These are phyloP conservation scores for Emydocephalus ijimae DNA, from an alignment of 2,113 vertebrate genomes.

Conservation along the genomic window DNA sequence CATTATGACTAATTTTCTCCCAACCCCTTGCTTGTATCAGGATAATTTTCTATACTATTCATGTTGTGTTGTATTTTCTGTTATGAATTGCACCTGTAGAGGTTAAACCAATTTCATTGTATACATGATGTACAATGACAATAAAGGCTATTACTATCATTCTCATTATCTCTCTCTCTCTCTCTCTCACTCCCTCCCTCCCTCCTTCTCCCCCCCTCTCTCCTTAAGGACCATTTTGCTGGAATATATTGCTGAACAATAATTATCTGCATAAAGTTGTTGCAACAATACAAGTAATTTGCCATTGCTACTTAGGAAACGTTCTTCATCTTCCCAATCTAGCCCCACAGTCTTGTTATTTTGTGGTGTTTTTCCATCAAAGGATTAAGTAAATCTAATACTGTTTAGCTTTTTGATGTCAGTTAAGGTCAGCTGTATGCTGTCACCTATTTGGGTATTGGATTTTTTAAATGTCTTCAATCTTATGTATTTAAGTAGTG, in stretches of 20 bases:
- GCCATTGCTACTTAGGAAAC: not conserved
- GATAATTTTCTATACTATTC: no score
- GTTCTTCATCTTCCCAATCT: not conserved
- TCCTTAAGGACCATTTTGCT: not conserved
- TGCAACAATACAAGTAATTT: not conserved
- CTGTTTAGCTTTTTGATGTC: not conserved
- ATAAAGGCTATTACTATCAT: no score
- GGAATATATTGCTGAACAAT: not conserved
- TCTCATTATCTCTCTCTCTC: not conserved
- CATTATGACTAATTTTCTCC: no score
- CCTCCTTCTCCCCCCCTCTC: no score
- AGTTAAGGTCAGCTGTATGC: not conserved
- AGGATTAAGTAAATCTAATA: not conserved
- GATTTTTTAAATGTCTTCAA: not conserved
- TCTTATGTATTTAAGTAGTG: not conserved
- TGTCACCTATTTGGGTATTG: not conserved
- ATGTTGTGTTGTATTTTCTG: no score
- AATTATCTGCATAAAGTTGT: not conserved
- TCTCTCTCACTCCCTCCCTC: not conserved
- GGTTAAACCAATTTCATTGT: no score
- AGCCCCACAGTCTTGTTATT: not conserved
- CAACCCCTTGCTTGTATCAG: no score
- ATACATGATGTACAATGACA: no score
- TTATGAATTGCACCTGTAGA: no score
- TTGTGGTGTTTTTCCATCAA: not conserved